These are phyloP conservation scores for Agrypnus murinus DNA, from an alignment of 2,888 invertebrate genomes.

Conservation along the genomic window DNA sequence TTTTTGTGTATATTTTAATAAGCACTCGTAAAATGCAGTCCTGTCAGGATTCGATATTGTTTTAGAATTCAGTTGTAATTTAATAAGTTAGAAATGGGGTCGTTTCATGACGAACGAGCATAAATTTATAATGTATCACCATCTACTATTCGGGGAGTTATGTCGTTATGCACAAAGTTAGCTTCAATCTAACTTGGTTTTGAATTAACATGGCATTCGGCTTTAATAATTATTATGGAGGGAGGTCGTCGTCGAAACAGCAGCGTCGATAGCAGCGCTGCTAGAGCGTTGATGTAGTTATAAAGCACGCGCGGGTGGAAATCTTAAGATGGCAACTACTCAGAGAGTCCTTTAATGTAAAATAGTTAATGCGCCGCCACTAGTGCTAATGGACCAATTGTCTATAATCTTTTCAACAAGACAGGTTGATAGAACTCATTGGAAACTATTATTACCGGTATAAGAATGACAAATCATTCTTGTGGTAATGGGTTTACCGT, in stretches of 20 bases:
- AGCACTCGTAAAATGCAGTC: no score
- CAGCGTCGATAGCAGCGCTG: no score
- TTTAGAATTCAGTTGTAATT: constrained; percentile 8
- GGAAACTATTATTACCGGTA: no score
- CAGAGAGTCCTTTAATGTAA: no score
- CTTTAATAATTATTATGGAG: constrained; percentile 6
- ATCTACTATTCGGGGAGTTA: constrained; percentile 14
- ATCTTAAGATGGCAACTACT: not conserved
- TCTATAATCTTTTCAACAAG: no score
- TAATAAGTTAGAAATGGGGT: constrained; percentile 6
- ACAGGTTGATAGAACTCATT: no score
- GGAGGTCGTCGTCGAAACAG: not conserved
- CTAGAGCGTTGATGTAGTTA: not conserved
- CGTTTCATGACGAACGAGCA: constrained; percentile 6
- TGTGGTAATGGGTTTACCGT: no score
- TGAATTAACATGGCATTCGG: constrained; percentile 21
- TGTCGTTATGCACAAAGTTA: constrained; percentile 27
- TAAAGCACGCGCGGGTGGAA: no score
- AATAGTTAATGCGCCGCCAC: no score
- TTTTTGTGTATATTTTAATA: no score
- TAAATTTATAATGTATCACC: constrained; percentile 25
- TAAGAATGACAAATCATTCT: no score
- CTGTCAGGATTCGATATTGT: not conserved
- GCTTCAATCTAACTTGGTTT: constrained; percentile 15
- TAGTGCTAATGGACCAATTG: no score